Conservation (phyloP, 1,140 invertebrate genomes). For the Orius insidiosus region DNA sequence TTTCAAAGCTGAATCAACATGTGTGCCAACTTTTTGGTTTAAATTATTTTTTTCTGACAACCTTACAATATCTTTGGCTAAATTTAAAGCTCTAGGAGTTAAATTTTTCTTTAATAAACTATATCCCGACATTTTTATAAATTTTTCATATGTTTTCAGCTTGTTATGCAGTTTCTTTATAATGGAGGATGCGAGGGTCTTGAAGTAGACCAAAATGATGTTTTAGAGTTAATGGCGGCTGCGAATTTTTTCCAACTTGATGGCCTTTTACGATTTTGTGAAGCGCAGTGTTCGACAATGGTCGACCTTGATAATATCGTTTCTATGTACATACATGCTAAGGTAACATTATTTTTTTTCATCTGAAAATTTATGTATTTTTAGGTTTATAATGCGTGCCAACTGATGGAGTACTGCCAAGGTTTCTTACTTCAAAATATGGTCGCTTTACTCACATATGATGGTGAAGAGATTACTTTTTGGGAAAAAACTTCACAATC, state of each 20-base stretch:
- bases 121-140: conserved; percentile 14
- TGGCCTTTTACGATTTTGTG: conserved; percentile 66
- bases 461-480: conserved; percentile 69
- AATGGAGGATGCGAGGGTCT: conserved; percentile 65
- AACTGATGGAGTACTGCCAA: conserved; percentile 76
- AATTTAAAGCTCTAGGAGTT: no score
- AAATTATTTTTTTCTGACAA: no score
- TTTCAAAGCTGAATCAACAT: no score
- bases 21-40: no score
- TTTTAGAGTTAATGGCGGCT: conserved; percentile 75
- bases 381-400: conserved; percentile 63
- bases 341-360: conserved; percentile 43
- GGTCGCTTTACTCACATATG: conserved; percentile 78
- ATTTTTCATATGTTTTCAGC: conserved; percentile 33
- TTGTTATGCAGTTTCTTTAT: conserved; percentile 86
- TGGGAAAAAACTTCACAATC: conserved; percentile 74
- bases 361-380: conserved; percentile 18
- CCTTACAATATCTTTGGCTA: no score
- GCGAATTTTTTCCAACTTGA: conserved; percentile 84
- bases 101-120: not conserved
- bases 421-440: conserved; percentile 82
- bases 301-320: conserved; percentile 77
- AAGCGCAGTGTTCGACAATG: conserved; percentile 63
- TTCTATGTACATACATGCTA: conserved; percentile 83
- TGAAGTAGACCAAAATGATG: conserved; percentile 58